Evolutionary conservation across 2,113 vertebrate species (phyloP), one percentile per base, ranked within the genome.

Genomic region (Rhizomys pruinosus): DNA sequence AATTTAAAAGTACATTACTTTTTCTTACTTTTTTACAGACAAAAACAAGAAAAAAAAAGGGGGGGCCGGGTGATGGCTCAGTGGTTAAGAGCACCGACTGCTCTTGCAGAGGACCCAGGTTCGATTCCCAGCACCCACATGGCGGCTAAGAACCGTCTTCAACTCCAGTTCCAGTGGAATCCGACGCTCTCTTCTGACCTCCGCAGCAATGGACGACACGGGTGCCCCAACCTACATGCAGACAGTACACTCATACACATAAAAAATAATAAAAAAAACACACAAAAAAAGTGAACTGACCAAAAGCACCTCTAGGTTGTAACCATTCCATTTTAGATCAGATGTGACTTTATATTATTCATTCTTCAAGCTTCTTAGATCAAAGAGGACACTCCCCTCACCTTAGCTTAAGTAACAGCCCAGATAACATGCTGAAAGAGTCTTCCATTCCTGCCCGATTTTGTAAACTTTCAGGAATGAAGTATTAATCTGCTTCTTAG

Each of bases 341-440:
- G 32, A 74, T 34, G 8, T 55, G 66, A 93, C 37, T 64, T 85
- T 88, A 7, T 34, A 68, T 74, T 84, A 52, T 89, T 90, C 15
- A 13, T 76, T 95, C 27, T 91, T 94, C 20, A 87, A 57, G 63
- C 34, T 93, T 82, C 94, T 94, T 94, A 92, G 27, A 44, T 47
- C 39, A 80, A 84, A 80, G 25, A 32, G 16, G 44, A 52, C 8
- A 85, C 8, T 1, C 20, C 1, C 10, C 29, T 47, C 22, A 37
- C 1, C 11, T n/a, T 73, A 57, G n/a, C 22, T 78, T 91, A 86
- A 66, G 39, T 64, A 23, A 81, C 20, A 71, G 7, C 27, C 69
- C 55, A 37, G 63, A 44, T n/a, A 91, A 78, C 72, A 94, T 32
- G 2, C 22, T n/a, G 12, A n/a, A n/a, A 79, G 17, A 61, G 3